Base-by-base conservation (phyloP, 2,797 vertebrate species). In the Podarcis siculus region DNA sequence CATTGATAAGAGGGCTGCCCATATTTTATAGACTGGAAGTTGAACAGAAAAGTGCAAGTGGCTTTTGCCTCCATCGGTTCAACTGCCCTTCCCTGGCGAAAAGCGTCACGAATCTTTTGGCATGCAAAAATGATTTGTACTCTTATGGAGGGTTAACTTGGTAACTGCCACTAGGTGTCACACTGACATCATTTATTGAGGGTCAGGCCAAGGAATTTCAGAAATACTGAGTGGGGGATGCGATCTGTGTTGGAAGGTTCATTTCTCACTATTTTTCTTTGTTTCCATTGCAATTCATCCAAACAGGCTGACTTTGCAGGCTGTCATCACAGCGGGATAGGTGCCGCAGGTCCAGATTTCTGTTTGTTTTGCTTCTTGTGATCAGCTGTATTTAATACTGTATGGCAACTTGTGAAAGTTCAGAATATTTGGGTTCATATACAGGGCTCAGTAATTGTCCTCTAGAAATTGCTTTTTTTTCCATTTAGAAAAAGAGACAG, bases 101-200 rank as follows among this genome's bases (percentile, higher is more conserved):
- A 77, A 61, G 49, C 7, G 3, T 39, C 19, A 27, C 27, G 35
- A 10, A 42, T 19, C 32, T 73, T 85, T 75, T 66, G 32, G 30
- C 3, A 80, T 4, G 72, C 17, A 19, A 9, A 4, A 85, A 37
- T 21, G n/a, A 73, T 2, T 69, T 42, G 77, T n/a, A 15, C 19
- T 90, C 32, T 25, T 5, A 2, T 37, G 87, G 0, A 30, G 95
- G 95, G 95, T 96, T 96, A 95, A 96, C 79, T 84, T 49, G 64
- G 21, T 39, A 92, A 67, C 64, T 39, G 42, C 97, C 97, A 92
- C 96, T 97, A 97, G 97, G 66, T 97, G 97, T 96, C 97, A 96
- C 0, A 5, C 90, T 94, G 95, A 89, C 89, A 96, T 93, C 88
- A 87, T 45, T 82, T 92, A 94, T 86, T 4, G 81, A 87, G 86